Base-by-base conservation (phyloP, 2,797 vertebrate species). In the Crypturellus tataupa region DNA sequence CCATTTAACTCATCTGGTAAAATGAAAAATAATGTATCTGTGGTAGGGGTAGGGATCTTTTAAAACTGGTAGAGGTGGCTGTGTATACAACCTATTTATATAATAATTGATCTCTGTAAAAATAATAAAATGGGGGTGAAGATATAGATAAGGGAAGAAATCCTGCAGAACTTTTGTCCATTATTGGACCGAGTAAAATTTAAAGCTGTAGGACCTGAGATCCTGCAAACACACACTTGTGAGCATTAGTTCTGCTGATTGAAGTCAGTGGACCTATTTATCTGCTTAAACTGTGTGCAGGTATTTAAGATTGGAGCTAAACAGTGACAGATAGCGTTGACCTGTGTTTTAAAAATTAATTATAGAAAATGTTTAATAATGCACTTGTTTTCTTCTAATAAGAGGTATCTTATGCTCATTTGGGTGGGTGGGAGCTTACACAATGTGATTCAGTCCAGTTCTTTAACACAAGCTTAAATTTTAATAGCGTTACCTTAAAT, bases 81-180 rank as follows among this genome's bases (percentile, higher is more conserved):
- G 62, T 96, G 91, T 95, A 89, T 96, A 95, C 95, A 97, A 87
- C 90, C 62, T 98, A 97, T 98, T 98, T 98, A 97, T 97, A 96
- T 96, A 94, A 93, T 87, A 85, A 85, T 96, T 95, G 89, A 90
- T 96, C 95, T 97, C 93, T 93, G 90, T 94, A 89, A 77, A 82
- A 88, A 51, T 69, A 91, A 80, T 62, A 80, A 72, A 73, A 85
- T 8, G 12, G 25, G 35, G 46, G 80, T 85, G 31, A 25, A 82
- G 84, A 64, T 78, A 44, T 31, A 39, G 85, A 75, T 78, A 83
- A 91, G 76, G 85, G 71, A 40, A 92, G 81, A 58, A 80, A 80
- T 46, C 44, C 71, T 80, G 71, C 68, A 86, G 73, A 92, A 69
- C 17, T 78, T 35, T 18, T 60, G 81, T 87, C 83, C 72, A 58